Percentiles rank a stretch among this genome's conserved stretches.
phyloP scores from a whole-genome alignment of 2,113 vertebrate species.

The Lethenteron camtschaticum region DNA sequence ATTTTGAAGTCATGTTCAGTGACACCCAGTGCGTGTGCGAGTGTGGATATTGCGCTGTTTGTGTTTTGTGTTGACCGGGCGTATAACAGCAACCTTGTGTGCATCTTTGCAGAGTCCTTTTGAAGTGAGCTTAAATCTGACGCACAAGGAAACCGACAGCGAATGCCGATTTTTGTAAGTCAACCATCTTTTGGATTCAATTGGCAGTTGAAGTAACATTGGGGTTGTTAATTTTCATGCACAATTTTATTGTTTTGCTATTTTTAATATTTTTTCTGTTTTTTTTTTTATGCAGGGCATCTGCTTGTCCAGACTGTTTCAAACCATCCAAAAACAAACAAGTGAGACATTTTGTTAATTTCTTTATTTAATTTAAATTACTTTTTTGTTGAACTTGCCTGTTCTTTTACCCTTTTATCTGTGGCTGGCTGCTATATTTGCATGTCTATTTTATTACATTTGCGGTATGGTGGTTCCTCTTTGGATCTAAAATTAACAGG shows the following conservation, averaged over 20 bases:
- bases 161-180: conserved; percentile 5
- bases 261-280: not conserved
- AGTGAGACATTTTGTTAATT: not conserved
- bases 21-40: no score
- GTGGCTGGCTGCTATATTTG: no score
- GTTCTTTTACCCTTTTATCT: no score
- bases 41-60: no score
- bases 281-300: not conserved
- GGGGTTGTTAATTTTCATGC: not conserved
- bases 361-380: no score
- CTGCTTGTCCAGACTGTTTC: conserved; percentile 1
- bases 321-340: conserved; percentile 4
- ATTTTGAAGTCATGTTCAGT: no score
- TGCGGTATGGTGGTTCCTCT: no score
- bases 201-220: not conserved
- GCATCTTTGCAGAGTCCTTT: conserved; percentile 2
- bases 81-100: no score
- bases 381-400: no score
- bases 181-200: not conserved
- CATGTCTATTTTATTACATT: no score
- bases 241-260: not conserved
- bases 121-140: conserved; percentile 1
- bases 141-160: not conserved
- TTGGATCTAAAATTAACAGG: no score
- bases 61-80: no score